Base-by-base conservation (phyloP, 2,888 invertebrate genomes). In the Sthenelais limicola region DNA sequence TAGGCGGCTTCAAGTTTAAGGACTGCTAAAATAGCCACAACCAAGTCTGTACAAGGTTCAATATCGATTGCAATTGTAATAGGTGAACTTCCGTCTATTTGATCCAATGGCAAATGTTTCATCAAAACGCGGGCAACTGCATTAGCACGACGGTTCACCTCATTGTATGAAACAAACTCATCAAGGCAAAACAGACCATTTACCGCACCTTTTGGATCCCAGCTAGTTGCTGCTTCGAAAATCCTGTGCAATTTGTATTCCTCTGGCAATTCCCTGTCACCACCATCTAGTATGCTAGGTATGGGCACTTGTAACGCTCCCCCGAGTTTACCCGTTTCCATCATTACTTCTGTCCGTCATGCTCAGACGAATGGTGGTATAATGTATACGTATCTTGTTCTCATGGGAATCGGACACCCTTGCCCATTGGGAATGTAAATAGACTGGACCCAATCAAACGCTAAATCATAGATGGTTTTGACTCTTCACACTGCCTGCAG, bases 1-100 rank as follows among this genome's bases (percentile, higher is more conserved):
- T 83, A 83, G 4, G 81, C 80, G 30, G 76, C 71, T 7, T 78
- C 74, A 12, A 70, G 33, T 71, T 75, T 73, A 15, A 75, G 30
- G 12, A 75, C 58, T 4, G 71, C 75, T 3, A 75, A 58, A n/a
- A 75, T 38, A 9, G 43, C 56, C 49, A 71, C 49, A n/a, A 75
- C 18, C n/a, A 71, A 62, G 15, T 54, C 67, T n/a, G 21, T 35
- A 32, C 73, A 48, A 15, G 75, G 75, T 62, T 73, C 71, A 0
- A 75, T 51, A 35, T 75, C 75, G 9, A 75, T 70, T 18, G 68
- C 75, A n/a, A 69, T 52, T 21, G 33, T 56, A 35, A 56, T 32
- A 2, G 21, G 35, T 21, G 32, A 21, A 1, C 28, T 32, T 15
- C 32, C n/a, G 5, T 30, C 21, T 7, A 7, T 21, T 18, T 69